Evolutionary conservation across 2,797 vertebrate species (phyloP).

Genomic region (Microctenopoma lineatum): DNA sequence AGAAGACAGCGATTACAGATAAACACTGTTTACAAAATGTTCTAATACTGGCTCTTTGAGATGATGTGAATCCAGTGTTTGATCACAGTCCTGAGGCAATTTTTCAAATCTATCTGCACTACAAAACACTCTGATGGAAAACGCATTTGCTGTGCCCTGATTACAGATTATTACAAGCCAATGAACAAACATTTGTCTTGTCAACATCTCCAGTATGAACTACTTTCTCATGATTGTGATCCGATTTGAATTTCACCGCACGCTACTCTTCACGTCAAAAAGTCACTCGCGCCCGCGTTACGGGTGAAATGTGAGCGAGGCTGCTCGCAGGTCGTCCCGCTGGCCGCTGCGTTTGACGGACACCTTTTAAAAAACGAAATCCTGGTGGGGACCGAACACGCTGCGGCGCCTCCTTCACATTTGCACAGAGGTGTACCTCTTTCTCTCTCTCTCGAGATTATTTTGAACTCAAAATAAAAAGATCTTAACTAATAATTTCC

Average conservation of each 20-base stretch:
- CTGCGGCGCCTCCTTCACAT: no score
- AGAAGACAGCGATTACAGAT: constrained; percentile 76
- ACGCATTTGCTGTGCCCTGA: constrained; percentile 77
- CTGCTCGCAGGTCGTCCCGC: constrained; percentile 32
- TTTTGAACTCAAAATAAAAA: no score
- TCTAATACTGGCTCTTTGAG: constrained; percentile 76
- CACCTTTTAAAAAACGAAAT: constrained; percentile 39
- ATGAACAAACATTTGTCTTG: constrained; percentile 83
- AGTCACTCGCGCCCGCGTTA: constrained; percentile 57
- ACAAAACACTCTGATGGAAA: constrained; percentile 79
- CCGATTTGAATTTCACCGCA: constrained; percentile 64
- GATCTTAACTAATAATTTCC: no score
- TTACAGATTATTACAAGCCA: constrained; percentile 82
- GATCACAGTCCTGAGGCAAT: constrained; percentile 77
- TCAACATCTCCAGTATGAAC: constrained; percentile 75
- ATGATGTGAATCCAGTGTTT: constrained; percentile 78
- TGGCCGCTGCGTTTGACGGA: constrained; percentile 13
- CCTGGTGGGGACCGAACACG: constrained; percentile 4
- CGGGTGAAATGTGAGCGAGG: constrained; percentile 55
- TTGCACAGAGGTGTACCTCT: not conserved
- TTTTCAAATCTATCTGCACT: constrained; percentile 77
- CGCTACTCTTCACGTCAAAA: constrained; percentile 72
- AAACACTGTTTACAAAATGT: constrained; percentile 81
- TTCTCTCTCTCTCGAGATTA: no score
- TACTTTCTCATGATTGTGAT: constrained; percentile 69